Conservation (phyloP, 2,888 invertebrate species). For the Syrphus vitripennis region DNA sequence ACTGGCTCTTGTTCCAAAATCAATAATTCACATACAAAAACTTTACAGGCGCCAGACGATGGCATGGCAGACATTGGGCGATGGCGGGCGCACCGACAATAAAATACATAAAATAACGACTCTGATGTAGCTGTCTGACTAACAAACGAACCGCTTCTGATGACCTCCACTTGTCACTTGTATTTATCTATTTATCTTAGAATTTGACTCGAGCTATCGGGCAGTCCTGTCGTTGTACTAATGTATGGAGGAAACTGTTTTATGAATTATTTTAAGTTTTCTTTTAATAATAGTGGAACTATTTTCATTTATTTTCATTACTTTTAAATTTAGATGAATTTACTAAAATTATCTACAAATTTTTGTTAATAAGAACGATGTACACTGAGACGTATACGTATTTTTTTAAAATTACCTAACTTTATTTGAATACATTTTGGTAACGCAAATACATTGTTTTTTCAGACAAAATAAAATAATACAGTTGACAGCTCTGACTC, state of each 20-base stretch:
- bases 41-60: slow-evolving; percentile 26
- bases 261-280: too few relatives aligned
- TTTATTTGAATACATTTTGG: too few relatives aligned
- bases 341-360: too few relatives aligned
- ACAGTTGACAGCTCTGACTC: not conserved
- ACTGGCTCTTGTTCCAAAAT: slow-evolving; percentile 39
- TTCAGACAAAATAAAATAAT: too few relatives aligned
- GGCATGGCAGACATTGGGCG: not conserved
- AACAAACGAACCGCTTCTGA: slow-evolving; percentile 10
- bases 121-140: not conserved
- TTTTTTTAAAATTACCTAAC: too few relatives aligned
- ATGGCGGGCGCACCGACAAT: not conserved
- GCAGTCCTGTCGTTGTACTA: not conserved
- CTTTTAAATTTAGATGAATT: too few relatives aligned
- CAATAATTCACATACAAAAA: slow-evolving; percentile 12
- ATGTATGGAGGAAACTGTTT: not conserved
- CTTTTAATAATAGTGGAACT: too few relatives aligned
- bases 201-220: not conserved
- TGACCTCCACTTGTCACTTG: slow-evolving; percentile 43
- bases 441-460: too few relatives aligned
- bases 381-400: too few relatives aligned
- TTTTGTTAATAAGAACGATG: too few relatives aligned
- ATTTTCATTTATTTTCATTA: too few relatives aligned
- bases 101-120: not conserved
- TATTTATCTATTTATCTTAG: slow-evolving; percentile 8